phyloP scores from a whole-genome alignment of 1,140 invertebrate genomes.

The Ceratosolen fusciceps region DNA sequence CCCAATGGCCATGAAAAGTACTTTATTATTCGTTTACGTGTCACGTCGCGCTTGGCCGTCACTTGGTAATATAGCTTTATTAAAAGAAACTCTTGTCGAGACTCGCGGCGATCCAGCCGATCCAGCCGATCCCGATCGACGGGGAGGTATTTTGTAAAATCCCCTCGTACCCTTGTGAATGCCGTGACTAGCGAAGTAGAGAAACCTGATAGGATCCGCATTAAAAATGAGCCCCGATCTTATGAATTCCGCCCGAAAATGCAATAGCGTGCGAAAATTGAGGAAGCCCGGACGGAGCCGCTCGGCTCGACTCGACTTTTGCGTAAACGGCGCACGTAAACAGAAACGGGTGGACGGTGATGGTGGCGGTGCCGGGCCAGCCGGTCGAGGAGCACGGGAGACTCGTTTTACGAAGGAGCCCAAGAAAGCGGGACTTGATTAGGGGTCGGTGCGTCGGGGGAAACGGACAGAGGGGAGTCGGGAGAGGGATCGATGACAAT shows the following conservation, averaged over 20 bases:
- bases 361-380: too few relatives aligned
- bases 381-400: neutral
- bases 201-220: constrained; percentile 6
- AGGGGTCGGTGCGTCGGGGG: neutral
- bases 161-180: too few relatives aligned
- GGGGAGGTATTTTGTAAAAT: too few relatives aligned
- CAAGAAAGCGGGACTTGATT: too few relatives aligned
- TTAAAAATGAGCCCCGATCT: neutral
- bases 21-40: too few relatives aligned
- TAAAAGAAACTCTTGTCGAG: too few relatives aligned
- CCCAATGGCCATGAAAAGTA: too few relatives aligned
- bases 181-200: neutral
- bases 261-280: constrained; percentile 25
- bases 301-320: constrained; percentile 1
- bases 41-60: too few relatives aligned
- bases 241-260: constrained; percentile 14
- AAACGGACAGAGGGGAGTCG: neutral
- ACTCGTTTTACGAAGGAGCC: constrained; percentile 16
- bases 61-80: too few relatives aligned
- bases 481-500: constrained; percentile 54
- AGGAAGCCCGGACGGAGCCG: neutral
- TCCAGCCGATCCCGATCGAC: too few relatives aligned
- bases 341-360: neutral
- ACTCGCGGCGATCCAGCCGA: too few relatives aligned
- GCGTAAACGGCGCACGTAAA: constrained; percentile 27